Conservation (phyloP, 1,140 invertebrate species). For the Drosophila murphyi region DNA sequence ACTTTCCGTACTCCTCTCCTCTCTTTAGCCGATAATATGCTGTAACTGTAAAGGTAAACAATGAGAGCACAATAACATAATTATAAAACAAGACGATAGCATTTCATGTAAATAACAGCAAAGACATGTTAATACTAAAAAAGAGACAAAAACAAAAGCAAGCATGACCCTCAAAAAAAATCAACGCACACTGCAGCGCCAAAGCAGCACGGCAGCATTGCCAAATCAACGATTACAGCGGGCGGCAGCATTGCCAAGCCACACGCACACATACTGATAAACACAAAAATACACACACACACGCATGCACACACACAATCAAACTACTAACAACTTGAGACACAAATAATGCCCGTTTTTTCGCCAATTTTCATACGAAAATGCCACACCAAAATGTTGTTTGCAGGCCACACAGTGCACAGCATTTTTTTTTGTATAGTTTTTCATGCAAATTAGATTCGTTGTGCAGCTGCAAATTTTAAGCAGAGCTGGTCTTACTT, state of each 20-base stretch:
- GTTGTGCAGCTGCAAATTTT: constrained; percentile 50
- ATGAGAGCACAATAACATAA: not conserved
- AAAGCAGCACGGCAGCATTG: constrained; percentile 56
- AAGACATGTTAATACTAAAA: constrained; percentile 21
- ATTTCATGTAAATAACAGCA: not conserved
- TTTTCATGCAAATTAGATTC: constrained; percentile 21
- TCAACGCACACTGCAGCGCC: constrained; percentile 30
- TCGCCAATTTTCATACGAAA: constrained; percentile 7
- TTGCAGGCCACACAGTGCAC: not conserved
- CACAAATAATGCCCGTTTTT: constrained; percentile 29
- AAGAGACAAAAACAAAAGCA: constrained; percentile 34
- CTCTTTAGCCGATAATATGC: constrained; percentile 3
- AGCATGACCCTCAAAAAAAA: constrained; percentile 57
- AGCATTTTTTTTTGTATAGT: constrained; percentile 10
- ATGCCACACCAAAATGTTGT: not conserved
- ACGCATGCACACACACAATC: constrained; percentile 5
- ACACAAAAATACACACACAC: constrained; percentile 24
- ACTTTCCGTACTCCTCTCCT: no score
- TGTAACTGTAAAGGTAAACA: constrained; percentile 26
- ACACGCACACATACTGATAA: constrained; percentile 39
- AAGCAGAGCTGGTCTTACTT: constrained; percentile 50
- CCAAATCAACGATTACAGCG: constrained; percentile 66
- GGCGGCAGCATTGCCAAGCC: constrained; percentile 72
- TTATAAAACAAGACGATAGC: not conserved
- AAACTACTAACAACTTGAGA: constrained; percentile 30